These are phyloP conservation scores for Scaeva pyrastri DNA, from an alignment of 2,888 invertebrate species.

Conservation along the genomic window DNA sequence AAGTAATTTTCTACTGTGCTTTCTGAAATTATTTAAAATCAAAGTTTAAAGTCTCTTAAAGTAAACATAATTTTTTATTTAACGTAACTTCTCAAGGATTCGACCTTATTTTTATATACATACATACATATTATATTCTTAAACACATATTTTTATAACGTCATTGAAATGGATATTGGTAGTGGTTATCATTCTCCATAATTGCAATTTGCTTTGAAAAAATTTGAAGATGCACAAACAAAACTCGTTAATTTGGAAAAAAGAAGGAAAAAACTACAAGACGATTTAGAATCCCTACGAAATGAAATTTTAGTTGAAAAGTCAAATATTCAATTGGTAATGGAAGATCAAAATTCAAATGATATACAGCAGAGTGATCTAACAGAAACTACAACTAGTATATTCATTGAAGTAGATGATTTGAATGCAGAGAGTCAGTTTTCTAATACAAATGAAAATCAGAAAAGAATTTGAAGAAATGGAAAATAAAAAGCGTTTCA, in stretches of 20 bases:
- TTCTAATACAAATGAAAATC: not conserved
- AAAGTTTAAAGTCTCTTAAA: too few species aligned
- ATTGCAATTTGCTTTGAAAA: constrained; percentile 52
- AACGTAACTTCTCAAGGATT: too few species aligned
- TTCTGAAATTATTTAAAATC: too few species aligned
- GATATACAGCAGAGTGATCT: not conserved
- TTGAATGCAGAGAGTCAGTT: not conserved
- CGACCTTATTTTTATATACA: constrained; percentile 40
- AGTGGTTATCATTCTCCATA: constrained; percentile 46
- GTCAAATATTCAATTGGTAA: constrained; percentile 66
- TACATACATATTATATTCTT: not conserved
- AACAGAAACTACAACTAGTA: not conserved
- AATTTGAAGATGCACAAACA: constrained; percentile 76
- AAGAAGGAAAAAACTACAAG: constrained; percentile 77
- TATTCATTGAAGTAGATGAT: not conserved
- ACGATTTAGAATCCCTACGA: constrained; percentile 77
- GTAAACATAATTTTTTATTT: too few species aligned
- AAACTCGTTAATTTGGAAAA: constrained; percentile 77
- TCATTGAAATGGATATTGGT: constrained; percentile 50
- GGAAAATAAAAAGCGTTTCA: too few species aligned
- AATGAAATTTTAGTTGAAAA: constrained; percentile 77
- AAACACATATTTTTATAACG: not conserved
- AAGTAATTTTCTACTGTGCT: too few species aligned
- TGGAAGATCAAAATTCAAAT: constrained; percentile 65
- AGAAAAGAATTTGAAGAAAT: too few species aligned